Percentiles rank a stretch among this genome's conserved stretches.
Conservation (phyloP, 2,113 vertebrate species). For the Chelonoidis abingdonii region DNA sequence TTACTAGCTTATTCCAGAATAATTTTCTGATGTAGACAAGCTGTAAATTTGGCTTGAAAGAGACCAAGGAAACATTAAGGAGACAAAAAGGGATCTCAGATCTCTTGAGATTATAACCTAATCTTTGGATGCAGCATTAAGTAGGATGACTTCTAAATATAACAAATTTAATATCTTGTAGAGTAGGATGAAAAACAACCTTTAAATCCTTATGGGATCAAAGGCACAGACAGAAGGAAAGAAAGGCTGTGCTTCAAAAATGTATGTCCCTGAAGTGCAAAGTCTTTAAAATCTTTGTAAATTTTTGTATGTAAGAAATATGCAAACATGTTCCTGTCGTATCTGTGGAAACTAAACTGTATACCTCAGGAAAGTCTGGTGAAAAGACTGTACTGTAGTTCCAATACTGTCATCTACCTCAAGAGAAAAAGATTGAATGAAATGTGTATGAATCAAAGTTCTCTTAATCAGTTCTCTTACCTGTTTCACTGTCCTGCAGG, state of each 20-base stretch:
- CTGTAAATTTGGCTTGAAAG: neutral
- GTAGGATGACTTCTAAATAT: neutral
- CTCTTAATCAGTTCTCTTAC: neutral
- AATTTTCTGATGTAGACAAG: neutral
- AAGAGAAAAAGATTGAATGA: neutral
- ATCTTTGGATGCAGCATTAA: neutral
- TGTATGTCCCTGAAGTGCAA: neutral
- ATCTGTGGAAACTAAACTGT: neutral
- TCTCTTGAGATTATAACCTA: neutral
- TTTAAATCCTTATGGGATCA: neutral
- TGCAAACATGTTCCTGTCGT: neutral
- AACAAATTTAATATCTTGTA: too few relatives aligned
- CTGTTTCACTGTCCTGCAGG: neutral
- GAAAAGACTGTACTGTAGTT: neutral
- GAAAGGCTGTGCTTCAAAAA: neutral
- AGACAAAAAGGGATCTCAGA: neutral
- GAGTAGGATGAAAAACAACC: neutral
- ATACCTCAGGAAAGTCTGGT: neutral
- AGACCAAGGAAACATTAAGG: neutral
- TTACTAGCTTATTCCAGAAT: neutral
- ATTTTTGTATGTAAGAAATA: neutral
- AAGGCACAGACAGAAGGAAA: neutral
- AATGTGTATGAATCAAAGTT: neutral
- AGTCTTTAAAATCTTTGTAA: neutral
- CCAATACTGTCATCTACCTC: neutral